These are phyloP conservation scores for Malurus cyaneus DNA, from an alignment of 2,113 vertebrate species.

Conservation along the genomic window DNA sequence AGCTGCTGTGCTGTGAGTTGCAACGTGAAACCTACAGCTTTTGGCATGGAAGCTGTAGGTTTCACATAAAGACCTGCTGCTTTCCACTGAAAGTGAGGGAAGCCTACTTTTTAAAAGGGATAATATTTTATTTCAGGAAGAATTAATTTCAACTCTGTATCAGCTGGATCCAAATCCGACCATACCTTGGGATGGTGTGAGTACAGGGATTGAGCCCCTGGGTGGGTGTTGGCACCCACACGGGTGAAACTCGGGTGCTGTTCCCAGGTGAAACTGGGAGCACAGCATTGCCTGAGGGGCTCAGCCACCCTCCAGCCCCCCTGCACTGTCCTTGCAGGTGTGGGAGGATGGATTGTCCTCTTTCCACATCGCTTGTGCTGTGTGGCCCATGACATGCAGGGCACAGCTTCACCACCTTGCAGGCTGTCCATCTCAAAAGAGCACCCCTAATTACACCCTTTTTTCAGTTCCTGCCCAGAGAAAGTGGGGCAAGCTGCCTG, in stretches of 20 bases:
- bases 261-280: not conserved
- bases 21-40: not conserved
- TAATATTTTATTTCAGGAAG: not conserved
- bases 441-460: not conserved
- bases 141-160: accelerated
- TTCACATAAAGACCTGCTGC: not conserved
- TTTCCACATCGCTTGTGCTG: not conserved
- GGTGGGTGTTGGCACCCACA: not conserved
- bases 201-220: not conserved
- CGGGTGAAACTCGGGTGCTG: not conserved
- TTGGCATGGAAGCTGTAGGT: not conserved
- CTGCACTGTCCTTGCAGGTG: accelerated
- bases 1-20: not conserved
- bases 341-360: not conserved
- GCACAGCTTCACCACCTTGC: accelerated
- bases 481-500: not conserved
- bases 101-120: not conserved
- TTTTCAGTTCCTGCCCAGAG: not conserved
- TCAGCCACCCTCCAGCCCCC: not conserved
- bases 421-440: not conserved
- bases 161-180: not conserved
- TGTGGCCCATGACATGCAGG: not conserved
- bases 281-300: not conserved
- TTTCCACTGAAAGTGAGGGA: not conserved
- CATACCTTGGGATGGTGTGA: accelerated